phyloP scores from a whole-genome alignment of 2,888 invertebrate genomes.

The Cynaeus angustus region DNA sequence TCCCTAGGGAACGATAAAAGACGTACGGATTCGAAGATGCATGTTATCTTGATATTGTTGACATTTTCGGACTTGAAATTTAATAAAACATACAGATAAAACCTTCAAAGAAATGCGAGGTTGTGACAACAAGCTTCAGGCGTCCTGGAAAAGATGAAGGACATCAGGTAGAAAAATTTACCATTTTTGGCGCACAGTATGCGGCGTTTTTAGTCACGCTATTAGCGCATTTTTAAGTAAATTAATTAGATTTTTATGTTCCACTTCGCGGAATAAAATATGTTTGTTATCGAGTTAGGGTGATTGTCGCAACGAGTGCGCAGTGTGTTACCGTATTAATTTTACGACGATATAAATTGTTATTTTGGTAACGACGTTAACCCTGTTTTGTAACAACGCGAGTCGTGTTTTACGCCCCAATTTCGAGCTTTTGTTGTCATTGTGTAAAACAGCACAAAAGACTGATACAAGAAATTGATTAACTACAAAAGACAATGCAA shows the following conservation, averaged over 20 bases:
- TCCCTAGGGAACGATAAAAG: conserved; percentile 19
- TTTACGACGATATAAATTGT: neutral
- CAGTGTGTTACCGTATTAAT: neutral
- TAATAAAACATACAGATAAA: conserved; percentile 45
- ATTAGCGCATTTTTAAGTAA: conserved; percentile 24
- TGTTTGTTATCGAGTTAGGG: neutral
- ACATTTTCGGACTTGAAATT: conserved; percentile 42
- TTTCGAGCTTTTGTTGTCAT: conserved; percentile 36
- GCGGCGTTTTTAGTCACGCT: conserved; percentile 26
- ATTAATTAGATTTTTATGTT: conserved; percentile 15
- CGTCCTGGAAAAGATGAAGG: conserved; percentile 14
- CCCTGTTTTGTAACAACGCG: neutral
- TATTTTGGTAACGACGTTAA: neutral
- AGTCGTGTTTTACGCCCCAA: conserved; percentile 1
- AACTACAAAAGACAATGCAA: conserved; percentile 36
- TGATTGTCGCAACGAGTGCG: too few relatives aligned
- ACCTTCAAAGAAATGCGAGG: conserved; percentile 38
- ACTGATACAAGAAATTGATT: conserved; percentile 40
- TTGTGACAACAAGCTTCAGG: conserved; percentile 37
- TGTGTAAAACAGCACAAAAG: conserved; percentile 38
- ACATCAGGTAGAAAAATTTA: neutral
- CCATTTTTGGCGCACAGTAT: too few relatives aligned
- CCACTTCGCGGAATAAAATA: neutral
- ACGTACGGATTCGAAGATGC: conserved; percentile 11
- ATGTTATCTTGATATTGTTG: conserved; percentile 38